Evolutionary conservation across 2,797 vertebrate species (phyloP).

Genomic region (Sciurus carolinensis): DNA sequence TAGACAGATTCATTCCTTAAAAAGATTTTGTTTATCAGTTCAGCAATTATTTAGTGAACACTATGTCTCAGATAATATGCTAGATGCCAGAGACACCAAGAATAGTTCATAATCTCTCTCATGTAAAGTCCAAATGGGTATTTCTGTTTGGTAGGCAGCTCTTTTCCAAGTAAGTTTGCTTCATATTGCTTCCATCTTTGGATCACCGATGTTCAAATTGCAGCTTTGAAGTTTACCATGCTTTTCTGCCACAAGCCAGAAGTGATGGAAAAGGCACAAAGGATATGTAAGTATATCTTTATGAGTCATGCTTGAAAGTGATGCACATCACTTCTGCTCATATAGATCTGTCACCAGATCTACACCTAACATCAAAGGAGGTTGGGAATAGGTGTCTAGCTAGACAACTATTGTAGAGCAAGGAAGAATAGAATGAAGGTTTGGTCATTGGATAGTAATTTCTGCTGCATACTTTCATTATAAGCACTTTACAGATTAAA

Average conservation of each 20-base stretch:
- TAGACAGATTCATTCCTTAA: constrained; percentile 52
- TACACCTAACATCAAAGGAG: constrained; percentile 46
- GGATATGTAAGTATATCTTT: background rate
- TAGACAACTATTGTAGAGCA: background rate
- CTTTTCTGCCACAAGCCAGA: constrained; percentile 28
- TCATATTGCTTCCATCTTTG: constrained; percentile 52
- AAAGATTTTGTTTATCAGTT: constrained; percentile 33
- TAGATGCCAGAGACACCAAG: background rate
- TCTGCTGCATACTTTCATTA: constrained; percentile 47
- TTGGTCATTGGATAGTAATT: constrained; percentile 33
- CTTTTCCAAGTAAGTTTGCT: constrained; percentile 59
- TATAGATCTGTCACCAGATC: constrained; percentile 3
- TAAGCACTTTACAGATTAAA: constrained; percentile 15
- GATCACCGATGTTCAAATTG: constrained; percentile 44
- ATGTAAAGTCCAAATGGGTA: constrained; percentile 30
- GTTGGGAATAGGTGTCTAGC: background rate
- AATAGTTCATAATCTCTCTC: constrained; percentile 15
- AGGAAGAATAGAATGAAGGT: constrained; percentile 27
- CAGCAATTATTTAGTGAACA: constrained; percentile 7
- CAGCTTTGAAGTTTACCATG: constrained; percentile 17
- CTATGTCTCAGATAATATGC: constrained; percentile 25
- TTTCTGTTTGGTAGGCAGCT: constrained; percentile 13
- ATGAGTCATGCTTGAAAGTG: constrained; percentile 30
- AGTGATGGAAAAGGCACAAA: constrained; percentile 33
- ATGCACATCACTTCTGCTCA: constrained; percentile 32